These are phyloP conservation scores for Ictalurus furcatus DNA, from an alignment of 2,113 vertebrate species.

Conservation along the genomic window DNA sequence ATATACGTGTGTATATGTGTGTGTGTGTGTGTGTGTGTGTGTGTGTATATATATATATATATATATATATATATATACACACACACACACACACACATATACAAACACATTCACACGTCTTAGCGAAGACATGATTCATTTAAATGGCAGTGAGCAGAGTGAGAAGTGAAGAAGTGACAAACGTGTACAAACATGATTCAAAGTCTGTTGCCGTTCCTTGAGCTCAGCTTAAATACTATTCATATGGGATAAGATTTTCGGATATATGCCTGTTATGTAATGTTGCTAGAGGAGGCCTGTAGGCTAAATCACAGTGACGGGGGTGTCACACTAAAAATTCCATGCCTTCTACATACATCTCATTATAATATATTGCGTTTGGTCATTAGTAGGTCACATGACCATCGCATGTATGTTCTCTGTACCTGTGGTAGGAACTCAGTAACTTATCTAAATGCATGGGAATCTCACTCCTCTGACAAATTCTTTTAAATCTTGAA, in stretches of 20 bases:
- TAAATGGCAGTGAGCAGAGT: conserved; percentile 10
- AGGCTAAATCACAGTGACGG: background rate
- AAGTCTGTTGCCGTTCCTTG: too few species aligned
- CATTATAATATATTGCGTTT: background rate
- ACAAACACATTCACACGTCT: background rate
- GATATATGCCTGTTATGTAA: background rate
- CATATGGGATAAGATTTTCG: background rate
- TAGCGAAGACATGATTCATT: conserved; percentile 54
- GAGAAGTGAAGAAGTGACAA: background rate
- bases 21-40: too few species aligned
- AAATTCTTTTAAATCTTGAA: background rate
- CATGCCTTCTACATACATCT: background rate
- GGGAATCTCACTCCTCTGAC: background rate
- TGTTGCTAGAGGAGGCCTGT: background rate
- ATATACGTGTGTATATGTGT: too few species aligned
- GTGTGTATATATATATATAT: too few species aligned
- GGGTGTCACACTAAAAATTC: background rate
- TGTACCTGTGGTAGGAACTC: background rate
- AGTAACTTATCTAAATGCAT: background rate
- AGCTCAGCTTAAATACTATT: background rate
- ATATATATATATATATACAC: background rate
- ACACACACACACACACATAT: background rate
- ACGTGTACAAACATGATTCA: background rate
- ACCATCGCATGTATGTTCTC: background rate
- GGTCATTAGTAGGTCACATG: background rate